Percentiles rank a stretch among this genome's conserved stretches.
Evolutionary conservation across 2,797 vertebrate species (phyloP).

Genomic region (Parambassis ranga): DNA sequence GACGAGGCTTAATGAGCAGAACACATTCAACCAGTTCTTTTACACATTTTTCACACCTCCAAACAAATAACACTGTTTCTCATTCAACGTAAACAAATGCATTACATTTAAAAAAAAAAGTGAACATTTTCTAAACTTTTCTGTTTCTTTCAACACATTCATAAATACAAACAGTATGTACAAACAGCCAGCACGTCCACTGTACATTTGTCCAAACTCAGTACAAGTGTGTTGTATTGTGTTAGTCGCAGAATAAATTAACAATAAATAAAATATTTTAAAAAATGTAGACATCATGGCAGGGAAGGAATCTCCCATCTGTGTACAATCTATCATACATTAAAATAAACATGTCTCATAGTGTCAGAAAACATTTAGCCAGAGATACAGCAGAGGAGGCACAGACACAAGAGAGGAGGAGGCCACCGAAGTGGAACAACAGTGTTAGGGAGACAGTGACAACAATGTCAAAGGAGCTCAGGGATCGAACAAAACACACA

Average conservation of each 20-base stretch:
- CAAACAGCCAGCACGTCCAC: constrained; percentile 14
- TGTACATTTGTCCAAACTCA: neutral
- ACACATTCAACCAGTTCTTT: constrained; percentile 30
- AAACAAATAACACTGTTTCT: neutral
- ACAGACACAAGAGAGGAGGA: constrained; percentile 25
- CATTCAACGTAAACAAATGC: constrained; percentile 3
- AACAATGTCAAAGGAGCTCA: constrained; percentile 20
- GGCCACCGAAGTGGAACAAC: neutral
- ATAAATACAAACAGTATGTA: constrained; percentile 42
- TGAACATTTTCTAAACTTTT: constrained; percentile 4
- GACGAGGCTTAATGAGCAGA: constrained; percentile 23
- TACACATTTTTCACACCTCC: constrained; percentile 23
- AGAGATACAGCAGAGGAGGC: constrained; percentile 29
- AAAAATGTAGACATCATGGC: constrained; percentile 27
- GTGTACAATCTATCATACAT: constrained; percentile 12
- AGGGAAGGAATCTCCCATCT: constrained; percentile 2
- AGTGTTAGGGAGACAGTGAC: constrained; percentile 23
- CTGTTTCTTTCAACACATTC: neutral
- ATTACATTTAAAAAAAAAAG: constrained; percentile 36
- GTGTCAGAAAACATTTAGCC: constrained; percentile 10
- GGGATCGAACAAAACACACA: neutral
- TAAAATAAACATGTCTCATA: constrained; percentile 13
- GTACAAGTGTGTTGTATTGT: constrained; percentile 16
- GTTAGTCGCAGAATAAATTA: constrained; percentile 66
- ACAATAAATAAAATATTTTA: constrained; percentile 71